A percentile compares a stretch with the other conserved stretches of the same genome.
Evolutionary conservation across 2,113 vertebrate species (phyloP).

Genomic region (Atrichornis clamosus): DNA sequence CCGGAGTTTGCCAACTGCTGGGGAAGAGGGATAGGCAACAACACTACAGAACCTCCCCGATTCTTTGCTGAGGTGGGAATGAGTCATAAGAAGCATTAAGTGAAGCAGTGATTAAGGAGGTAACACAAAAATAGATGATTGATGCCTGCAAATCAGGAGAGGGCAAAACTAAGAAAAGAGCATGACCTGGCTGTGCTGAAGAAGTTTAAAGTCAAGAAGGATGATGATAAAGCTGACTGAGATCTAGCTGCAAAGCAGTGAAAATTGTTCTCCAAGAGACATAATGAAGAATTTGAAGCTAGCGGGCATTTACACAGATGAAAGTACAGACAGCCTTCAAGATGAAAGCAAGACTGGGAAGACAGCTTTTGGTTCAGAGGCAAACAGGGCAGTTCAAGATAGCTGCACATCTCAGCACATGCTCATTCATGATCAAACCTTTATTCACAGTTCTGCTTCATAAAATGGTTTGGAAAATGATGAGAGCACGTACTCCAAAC

Average conservation of each 20-base stretch:
- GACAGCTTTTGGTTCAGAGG: neutral
- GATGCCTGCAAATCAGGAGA: neutral
- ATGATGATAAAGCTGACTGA: neutral
- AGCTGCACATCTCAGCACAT: neutral
- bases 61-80: neutral
- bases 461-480: neutral
- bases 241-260: neutral
- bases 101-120: neutral
- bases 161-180: neutral
- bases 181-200: neutral
- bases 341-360: neutral
- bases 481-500: neutral
- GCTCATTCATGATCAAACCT: neutral
- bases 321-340: neutral
- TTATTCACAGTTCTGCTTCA: neutral
- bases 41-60: neutral
- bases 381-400: neutral
- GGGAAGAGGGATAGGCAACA: neutral
- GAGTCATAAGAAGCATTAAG: neutral
- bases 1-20: neutral
- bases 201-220: neutral
- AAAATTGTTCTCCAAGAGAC: neutral
- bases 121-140: neutral
- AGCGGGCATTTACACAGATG: neutral
- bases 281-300: neutral